A percentile compares a stretch with the other conserved stretches of the same genome.
Conservation (phyloP, 2,797 vertebrate species). For the Tapirus indicus region DNA sequence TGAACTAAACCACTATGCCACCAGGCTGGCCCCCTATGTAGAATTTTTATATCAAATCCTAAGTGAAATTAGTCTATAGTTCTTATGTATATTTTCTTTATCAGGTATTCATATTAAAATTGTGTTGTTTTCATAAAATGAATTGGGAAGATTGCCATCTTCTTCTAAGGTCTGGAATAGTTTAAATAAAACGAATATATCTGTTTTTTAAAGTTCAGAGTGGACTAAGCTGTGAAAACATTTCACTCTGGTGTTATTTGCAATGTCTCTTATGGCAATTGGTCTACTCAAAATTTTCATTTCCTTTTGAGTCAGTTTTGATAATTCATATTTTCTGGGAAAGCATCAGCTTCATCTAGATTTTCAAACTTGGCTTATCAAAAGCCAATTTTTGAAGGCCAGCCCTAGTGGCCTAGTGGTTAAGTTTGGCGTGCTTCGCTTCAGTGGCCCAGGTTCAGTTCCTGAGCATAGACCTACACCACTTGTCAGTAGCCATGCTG, state of each 20-base stretch:
- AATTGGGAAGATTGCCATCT: neutral
- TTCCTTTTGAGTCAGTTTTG: neutral
- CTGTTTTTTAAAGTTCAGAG: neutral
- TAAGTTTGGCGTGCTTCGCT: no score
- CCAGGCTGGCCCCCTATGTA: neutral
- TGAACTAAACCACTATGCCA: no score
- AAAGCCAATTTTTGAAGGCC: neutral
- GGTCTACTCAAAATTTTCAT: neutral
- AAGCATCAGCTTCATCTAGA: neutral
- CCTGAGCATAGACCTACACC: no score
- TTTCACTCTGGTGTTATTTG: neutral
- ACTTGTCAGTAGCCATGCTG: no score
- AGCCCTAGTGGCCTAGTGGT: no score
- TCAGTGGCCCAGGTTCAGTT: no score
- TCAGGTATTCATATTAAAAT: neutral
- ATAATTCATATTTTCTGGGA: neutral
- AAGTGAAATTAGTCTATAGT: neutral
- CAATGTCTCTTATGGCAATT: neutral
- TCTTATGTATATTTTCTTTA: neutral
- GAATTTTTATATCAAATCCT: neutral
- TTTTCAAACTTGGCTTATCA: neutral
- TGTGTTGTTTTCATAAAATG: neutral
- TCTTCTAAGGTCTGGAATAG: neutral
- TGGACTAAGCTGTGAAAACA: neutral
- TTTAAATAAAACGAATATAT: neutral